phyloP scores from a whole-genome alignment of 2,113 vertebrate species.

The Campylomormyrus numenius region DNA sequence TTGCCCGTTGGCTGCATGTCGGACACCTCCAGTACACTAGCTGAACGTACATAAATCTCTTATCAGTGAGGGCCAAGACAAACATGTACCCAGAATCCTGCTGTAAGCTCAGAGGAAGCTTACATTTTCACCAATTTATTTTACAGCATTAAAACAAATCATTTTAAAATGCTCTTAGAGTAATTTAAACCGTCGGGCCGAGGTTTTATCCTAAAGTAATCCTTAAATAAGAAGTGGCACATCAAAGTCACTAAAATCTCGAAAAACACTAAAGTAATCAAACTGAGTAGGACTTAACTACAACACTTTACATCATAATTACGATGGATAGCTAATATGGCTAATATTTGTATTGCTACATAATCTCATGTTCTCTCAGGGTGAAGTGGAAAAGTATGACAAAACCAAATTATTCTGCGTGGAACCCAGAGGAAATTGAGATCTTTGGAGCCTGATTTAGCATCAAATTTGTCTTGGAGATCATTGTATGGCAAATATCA shows the following conservation, averaged over 20 bases:
- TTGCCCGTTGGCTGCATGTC: background rate
- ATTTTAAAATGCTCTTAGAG: background rate
- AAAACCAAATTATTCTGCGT: background rate
- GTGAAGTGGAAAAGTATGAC: background rate
- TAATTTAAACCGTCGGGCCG: background rate
- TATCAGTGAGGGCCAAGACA: background rate
- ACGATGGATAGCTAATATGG: background rate
- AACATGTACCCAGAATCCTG: background rate
- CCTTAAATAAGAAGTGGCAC: background rate
- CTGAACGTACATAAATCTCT: background rate
- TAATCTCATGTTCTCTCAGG: background rate
- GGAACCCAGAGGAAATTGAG: background rate
- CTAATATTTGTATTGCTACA: background rate
- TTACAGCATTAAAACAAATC: background rate
- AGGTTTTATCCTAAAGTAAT: background rate
- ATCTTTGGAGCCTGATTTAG: background rate
- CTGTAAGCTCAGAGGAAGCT: background rate
- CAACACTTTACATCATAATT: background rate
- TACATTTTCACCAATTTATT: background rate
- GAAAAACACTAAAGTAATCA: background rate
- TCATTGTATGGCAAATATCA: background rate
- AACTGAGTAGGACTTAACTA: background rate
- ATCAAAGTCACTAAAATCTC: slow-evolving; percentile 1
- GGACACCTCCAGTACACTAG: background rate
- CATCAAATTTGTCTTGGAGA: background rate